phyloP scores from a whole-genome alignment of 1,140 invertebrate genomes.

The Ephestia elutella region DNA sequence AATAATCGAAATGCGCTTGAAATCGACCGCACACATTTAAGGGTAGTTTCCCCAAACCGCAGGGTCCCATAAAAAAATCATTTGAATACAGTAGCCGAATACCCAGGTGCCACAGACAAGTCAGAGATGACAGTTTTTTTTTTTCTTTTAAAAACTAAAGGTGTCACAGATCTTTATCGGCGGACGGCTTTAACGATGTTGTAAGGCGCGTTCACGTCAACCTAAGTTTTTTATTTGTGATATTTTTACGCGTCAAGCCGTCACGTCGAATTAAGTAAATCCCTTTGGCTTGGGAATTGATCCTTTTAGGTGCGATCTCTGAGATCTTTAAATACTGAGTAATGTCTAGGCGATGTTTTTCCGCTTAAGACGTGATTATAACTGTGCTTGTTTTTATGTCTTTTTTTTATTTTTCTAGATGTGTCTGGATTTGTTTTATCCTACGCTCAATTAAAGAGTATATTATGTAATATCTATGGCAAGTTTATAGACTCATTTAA shows the following conservation, averaged over 20 bases:
- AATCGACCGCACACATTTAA: slow-evolving; percentile 50
- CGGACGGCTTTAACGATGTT: slow-evolving; percentile 67
- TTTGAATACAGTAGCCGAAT: slow-evolving; percentile 71
- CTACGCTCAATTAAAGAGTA: too few species aligned
- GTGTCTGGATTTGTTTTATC: too few species aligned
- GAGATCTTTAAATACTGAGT: slow-evolving; percentile 18
- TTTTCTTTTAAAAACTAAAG: slow-evolving; percentile 46
- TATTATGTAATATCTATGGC: too few species aligned
- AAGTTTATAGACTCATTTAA: too few species aligned
- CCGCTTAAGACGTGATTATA: slow-evolving; percentile 2
- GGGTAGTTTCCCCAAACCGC: slow-evolving; percentile 55
- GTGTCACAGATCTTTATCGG: slow-evolving; percentile 70
- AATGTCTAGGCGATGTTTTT: slow-evolving; percentile 14
- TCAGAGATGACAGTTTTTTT: slow-evolving; percentile 33
- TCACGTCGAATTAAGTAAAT: slow-evolving; percentile 70
- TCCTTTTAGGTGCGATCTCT: slow-evolving; percentile 40
- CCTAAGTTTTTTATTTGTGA: slow-evolving; percentile 47
- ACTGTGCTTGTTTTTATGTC: neutral
- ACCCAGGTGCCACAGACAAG: slow-evolving; percentile 39
- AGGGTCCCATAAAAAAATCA: slow-evolving; percentile 47
- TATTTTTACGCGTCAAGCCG: slow-evolving; percentile 54
- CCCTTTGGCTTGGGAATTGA: slow-evolving; percentile 58
- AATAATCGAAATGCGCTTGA: slow-evolving; percentile 32
- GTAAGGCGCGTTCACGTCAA: slow-evolving; percentile 60
- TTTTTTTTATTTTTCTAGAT: too few species aligned